phyloP scores from a whole-genome alignment of 1,140 invertebrate genomes.

The Hylyphantes graminicola region DNA sequence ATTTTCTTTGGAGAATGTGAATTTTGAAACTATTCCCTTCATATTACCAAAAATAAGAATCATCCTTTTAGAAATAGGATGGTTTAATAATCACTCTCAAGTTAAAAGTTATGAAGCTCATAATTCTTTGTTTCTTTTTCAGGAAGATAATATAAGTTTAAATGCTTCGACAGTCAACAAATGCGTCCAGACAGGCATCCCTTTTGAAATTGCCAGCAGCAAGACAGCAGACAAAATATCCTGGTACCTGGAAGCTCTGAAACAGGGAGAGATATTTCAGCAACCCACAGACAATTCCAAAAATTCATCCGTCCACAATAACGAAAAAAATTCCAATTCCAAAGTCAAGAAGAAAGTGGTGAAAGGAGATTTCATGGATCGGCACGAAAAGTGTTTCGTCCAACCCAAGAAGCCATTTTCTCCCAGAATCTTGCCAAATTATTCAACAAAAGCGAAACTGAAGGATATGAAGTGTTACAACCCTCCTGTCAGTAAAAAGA shows the following conservation, averaged over 20 bases:
- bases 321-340: background rate
- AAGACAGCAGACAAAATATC: constrained; percentile 53
- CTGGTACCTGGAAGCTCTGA: constrained; percentile 57
- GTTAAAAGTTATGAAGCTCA: background rate
- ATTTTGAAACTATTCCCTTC: too few relatives aligned
- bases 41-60: too few relatives aligned
- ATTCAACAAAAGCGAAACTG: constrained; percentile 29
- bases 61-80: too few relatives aligned
- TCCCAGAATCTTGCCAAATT: constrained; percentile 58
- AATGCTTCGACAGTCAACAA: constrained; percentile 37
- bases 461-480: constrained; percentile 50
- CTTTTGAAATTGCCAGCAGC: constrained; percentile 3
- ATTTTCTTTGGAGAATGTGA: too few relatives aligned
- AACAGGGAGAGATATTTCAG: constrained; percentile 20
- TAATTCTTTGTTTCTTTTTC: constrained; percentile 8
- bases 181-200: constrained; percentile 30
- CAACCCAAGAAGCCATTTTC: constrained; percentile 62
- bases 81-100: too few relatives aligned
- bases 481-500: constrained; percentile 38
- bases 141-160: constrained; percentile 46
- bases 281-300: background rate
- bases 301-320: background rate
- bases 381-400: constrained; percentile 47
- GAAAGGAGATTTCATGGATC: constrained; percentile 45
- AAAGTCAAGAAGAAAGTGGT: constrained; percentile 46